Evolutionary conservation across 2,888 invertebrate species (phyloP).

Genomic region (Amiota communis): DNA sequence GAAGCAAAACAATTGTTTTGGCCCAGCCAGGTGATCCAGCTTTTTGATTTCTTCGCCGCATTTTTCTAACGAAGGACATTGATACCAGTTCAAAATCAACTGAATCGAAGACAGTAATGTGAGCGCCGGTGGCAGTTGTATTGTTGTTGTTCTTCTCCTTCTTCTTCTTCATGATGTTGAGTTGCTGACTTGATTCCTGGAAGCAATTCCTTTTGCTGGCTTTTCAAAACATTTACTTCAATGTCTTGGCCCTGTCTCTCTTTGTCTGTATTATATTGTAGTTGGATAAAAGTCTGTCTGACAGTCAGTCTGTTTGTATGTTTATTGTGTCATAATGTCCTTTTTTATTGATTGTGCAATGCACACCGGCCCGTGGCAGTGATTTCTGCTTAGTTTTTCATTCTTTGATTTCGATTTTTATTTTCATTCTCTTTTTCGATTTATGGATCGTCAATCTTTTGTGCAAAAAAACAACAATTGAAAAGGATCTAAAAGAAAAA

Average conservation of each 20-base stretch:
- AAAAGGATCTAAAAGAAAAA: slow-evolving; percentile 1
- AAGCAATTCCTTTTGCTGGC: slow-evolving; percentile 71
- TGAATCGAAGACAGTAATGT: background rate
- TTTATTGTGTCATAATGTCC: slow-evolving; percentile 59
- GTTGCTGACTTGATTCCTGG: slow-evolving; percentile 56
- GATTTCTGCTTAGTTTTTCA: slow-evolving; percentile 51
- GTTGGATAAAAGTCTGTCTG: slow-evolving; percentile 35
- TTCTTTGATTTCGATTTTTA: slow-evolving; percentile 34
- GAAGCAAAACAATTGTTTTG: slow-evolving; percentile 47
- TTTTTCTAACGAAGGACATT: slow-evolving; percentile 65
- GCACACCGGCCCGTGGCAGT: slow-evolving; percentile 70
- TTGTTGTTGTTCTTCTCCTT: slow-evolving; percentile 23
- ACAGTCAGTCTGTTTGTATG: slow-evolving; percentile 32
- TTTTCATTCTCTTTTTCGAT: slow-evolving; percentile 50
- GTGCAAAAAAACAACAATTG: slow-evolving; percentile 45
- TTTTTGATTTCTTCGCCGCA: slow-evolving; percentile 60
- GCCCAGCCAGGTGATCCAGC: slow-evolving; percentile 69
- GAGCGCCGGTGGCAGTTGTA: slow-evolving; percentile 35
- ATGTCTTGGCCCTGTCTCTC: slow-evolving; percentile 47
- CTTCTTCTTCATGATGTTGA: slow-evolving; percentile 22
- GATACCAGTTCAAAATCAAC: slow-evolving; percentile 48
- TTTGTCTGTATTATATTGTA: slow-evolving; percentile 2
- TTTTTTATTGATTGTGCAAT: slow-evolving; percentile 61
- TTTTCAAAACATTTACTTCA: slow-evolving; percentile 70
- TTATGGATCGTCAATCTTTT: slow-evolving; percentile 58